Base-by-base conservation (phyloP, 2,113 vertebrate genomes). In the Micromys minutus region DNA sequence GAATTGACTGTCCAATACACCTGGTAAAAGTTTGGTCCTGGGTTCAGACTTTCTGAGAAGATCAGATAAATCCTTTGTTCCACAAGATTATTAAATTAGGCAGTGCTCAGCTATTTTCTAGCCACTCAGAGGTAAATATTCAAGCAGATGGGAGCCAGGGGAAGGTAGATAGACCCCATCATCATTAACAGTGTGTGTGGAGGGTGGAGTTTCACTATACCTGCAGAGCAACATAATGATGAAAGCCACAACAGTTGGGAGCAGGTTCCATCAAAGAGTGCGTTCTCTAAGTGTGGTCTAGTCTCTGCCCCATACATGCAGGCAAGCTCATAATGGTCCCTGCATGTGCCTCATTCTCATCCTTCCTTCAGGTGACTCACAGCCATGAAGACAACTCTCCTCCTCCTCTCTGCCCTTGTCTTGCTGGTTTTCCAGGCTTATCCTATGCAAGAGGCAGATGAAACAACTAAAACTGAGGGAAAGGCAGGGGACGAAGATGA, bases 271-370 rank as follows among this genome's bases (percentile, higher is more conserved):
- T 22, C 55, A 61, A 16, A 4, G 22, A 17, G 2, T 31, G 4
- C 17, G 12, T 6, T 21, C 31, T 24, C 72, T 67, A 7, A 3
- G 36, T 10, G 24, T 21, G 21, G 22, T 0, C 2, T 3, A 1
- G 12, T n/a, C 11, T 29, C 17, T 2, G 3, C 3, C 13, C 31
- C 42, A 47, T 57, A 87, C n/a, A 55, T 24, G 13, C 15, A 61
- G n/a, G 5, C 7, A 5, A 0, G 5, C n/a, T 24, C 1, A 26
- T 11, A 22, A 8, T 1, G 45, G 24, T 1, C 67, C 36, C 17
- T 75, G 50, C 52, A 34, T 39, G 2, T 13, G 52, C 1, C 7
- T 3, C 31, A 59, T 39, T 45, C 5, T n/a, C 50, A 34, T 0
- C 5, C 24, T 1, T 4, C 3, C 47, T 52, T 15, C 57, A 74